phyloP scores from a whole-genome alignment of 2,797 vertebrate species.

The Eptatretus atami region DNA sequence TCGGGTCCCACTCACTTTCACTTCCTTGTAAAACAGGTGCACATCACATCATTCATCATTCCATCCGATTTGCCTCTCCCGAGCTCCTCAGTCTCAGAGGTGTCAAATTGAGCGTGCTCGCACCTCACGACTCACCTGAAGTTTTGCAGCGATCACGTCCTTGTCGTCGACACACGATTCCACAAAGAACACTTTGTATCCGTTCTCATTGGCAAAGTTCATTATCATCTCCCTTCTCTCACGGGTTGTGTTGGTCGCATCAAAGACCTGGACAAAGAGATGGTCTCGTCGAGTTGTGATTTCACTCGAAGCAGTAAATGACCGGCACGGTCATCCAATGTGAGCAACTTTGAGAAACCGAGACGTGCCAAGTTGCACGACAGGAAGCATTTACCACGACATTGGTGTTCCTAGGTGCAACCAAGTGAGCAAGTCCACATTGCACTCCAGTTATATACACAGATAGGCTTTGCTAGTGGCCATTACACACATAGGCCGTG shows the following conservation, averaged over 20 bases:
- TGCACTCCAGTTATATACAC: too few relatives aligned
- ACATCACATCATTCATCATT: not conserved
- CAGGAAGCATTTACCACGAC: too few relatives aligned
- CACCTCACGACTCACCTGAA: constrained; percentile 22
- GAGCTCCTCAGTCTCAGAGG: too few relatives aligned
- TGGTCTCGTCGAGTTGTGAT: constrained; percentile 10
- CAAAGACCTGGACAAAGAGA: constrained; percentile 37
- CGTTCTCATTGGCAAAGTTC: constrained; percentile 42
- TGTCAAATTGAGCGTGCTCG: too few relatives aligned
- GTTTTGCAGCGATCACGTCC: constrained; percentile 44
- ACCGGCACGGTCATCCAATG: too few relatives aligned
- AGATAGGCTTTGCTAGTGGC: too few relatives aligned
- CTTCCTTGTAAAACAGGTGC: constrained; percentile 24
- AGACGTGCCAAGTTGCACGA: too few relatives aligned
- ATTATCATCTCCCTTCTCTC: constrained; percentile 67
- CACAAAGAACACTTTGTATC: constrained; percentile 61
- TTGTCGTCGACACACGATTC: constrained; percentile 56
- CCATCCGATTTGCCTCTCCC: not conserved
- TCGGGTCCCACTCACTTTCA: constrained; percentile 66
- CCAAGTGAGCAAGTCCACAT: too few relatives aligned
- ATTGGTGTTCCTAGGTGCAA: too few relatives aligned
- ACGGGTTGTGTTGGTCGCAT: constrained; percentile 83
- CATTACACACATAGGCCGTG: too few relatives aligned
- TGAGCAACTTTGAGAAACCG: too few relatives aligned
- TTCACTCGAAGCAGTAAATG: too few relatives aligned